Percentiles rank a stretch among this genome's conserved stretches.
phyloP scores from a whole-genome alignment of 2,888 invertebrate genomes.

The Acanthopleura granulata region DNA sequence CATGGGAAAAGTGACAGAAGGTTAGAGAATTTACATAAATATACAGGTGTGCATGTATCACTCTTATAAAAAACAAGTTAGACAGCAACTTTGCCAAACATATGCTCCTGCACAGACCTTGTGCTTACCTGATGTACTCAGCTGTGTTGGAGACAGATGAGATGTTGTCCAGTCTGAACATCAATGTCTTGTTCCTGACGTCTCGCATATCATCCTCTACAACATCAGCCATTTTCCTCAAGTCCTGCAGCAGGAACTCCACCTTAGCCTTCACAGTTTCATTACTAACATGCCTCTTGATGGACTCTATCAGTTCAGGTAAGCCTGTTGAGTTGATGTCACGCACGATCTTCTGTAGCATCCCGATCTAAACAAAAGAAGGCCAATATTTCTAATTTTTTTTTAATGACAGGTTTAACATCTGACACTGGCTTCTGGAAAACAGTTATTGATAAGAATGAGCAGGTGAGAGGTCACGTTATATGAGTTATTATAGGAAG shows the following conservation, averaged over 20 bases:
- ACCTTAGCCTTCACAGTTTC: conserved; percentile 31
- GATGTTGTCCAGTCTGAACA: conserved; percentile 29
- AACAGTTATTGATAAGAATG: too few relatives aligned
- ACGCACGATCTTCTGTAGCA: conserved; percentile 37
- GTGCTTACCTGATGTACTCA: conserved; percentile 47
- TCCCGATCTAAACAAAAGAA: conserved; percentile 30
- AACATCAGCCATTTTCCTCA: not conserved
- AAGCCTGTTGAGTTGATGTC: conserved; percentile 28
- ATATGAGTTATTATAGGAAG: too few relatives aligned
- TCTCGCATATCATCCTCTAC: not conserved
- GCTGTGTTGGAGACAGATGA: conserved; percentile 30
- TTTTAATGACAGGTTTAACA: too few relatives aligned
- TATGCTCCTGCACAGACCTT: not conserved
- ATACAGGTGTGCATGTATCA: too few relatives aligned
- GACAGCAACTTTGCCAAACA: too few relatives aligned
- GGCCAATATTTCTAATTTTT: too few relatives aligned
- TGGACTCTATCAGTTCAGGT: conserved; percentile 23
- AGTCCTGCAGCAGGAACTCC: conserved; percentile 31
- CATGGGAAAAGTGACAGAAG: too few relatives aligned
- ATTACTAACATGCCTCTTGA: conserved; percentile 37
- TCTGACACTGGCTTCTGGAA: too few relatives aligned
- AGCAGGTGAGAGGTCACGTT: too few relatives aligned
- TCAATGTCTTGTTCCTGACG: not conserved
- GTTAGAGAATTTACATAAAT: too few relatives aligned
- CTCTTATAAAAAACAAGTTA: too few relatives aligned